Percentiles rank a stretch among this genome's conserved stretches.
Conservation (phyloP, 2,113 vertebrate genomes). For the Puffinus mauretanicus region DNA sequence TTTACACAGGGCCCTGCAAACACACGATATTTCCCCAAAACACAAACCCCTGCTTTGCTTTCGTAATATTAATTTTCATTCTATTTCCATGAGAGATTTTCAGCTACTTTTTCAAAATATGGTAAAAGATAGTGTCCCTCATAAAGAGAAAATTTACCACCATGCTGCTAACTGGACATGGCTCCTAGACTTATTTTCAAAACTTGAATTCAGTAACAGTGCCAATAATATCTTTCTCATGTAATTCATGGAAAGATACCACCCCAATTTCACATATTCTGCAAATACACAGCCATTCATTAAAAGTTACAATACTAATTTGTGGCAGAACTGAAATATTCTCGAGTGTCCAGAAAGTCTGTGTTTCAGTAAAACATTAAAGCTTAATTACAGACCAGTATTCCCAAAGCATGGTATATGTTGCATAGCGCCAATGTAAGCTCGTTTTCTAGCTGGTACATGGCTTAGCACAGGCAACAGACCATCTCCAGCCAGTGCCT, state of each 20-base stretch:
- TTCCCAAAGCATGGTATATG: neutral
- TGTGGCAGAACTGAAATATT: neutral
- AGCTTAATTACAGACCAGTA: neutral
- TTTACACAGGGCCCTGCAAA: neutral
- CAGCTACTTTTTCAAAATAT: neutral
- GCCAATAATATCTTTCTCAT: neutral
- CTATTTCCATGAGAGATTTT: neutral
- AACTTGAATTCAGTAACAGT: neutral
- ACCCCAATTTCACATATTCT: neutral
- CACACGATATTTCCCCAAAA: neutral
- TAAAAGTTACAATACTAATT: neutral
- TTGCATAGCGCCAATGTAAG: fast-evolving
- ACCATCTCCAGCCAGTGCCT: neutral
- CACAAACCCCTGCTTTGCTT: neutral
- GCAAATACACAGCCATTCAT: neutral
- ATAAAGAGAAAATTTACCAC: neutral
- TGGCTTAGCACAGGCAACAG: neutral
- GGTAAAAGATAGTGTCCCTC: neutral
- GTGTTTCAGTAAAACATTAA: neutral
- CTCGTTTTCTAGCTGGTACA: neutral
- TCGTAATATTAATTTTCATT: neutral
- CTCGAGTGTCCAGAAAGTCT: neutral
- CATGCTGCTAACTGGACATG: neutral
- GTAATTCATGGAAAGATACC: neutral
- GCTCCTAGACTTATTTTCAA: neutral